phyloP scores from a whole-genome alignment of 1,140 invertebrate species.

The Caenorhabditis remanei region DNA sequence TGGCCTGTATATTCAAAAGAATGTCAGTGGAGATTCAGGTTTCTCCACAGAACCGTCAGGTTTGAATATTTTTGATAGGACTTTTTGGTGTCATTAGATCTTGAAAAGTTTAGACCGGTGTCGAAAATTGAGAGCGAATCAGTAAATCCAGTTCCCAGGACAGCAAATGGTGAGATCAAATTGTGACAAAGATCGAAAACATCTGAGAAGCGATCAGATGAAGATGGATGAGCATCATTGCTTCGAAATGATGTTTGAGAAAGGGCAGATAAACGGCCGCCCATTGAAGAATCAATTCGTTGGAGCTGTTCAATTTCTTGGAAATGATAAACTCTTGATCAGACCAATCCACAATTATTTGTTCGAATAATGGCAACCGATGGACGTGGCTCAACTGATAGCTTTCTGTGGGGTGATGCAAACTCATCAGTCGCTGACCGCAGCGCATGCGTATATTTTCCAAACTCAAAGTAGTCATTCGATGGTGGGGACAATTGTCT shows the following conservation, averaged over 20 bases:
- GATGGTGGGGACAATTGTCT: not conserved
- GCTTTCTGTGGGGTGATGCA: not conserved
- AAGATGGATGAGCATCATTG: slow-evolving; percentile 13
- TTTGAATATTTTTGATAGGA: too few relatives aligned
- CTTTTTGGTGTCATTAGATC: too few relatives aligned
- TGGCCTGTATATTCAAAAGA: too few relatives aligned
- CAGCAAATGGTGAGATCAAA: not conserved
- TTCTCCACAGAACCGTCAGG: too few relatives aligned
- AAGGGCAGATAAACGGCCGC: not conserved
- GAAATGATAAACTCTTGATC: slow-evolving; percentile 26
- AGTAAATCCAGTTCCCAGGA: too few relatives aligned
- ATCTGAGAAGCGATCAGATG: slow-evolving; percentile 17
- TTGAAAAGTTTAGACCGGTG: too few relatives aligned
- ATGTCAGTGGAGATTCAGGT: too few relatives aligned
- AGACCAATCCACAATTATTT: slow-evolving; percentile 20
- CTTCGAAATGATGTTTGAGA: slow-evolving; percentile 8
- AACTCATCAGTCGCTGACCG: slow-evolving; percentile 9
- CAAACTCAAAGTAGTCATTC: slow-evolving; percentile 12
- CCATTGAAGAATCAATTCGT: slow-evolving; percentile 10
- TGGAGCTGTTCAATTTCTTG: slow-evolving; percentile 33
- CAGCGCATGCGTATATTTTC: slow-evolving; percentile 9
- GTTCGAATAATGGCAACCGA: slow-evolving; percentile 20
- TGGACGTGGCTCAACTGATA: slow-evolving; percentile 9
- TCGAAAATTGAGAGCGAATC: too few relatives aligned
- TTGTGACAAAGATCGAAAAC: slow-evolving; percentile 29